Evolutionary conservation across 2,888 invertebrate genomes (phyloP).

Genomic region (Aphrophora alni): DNA sequence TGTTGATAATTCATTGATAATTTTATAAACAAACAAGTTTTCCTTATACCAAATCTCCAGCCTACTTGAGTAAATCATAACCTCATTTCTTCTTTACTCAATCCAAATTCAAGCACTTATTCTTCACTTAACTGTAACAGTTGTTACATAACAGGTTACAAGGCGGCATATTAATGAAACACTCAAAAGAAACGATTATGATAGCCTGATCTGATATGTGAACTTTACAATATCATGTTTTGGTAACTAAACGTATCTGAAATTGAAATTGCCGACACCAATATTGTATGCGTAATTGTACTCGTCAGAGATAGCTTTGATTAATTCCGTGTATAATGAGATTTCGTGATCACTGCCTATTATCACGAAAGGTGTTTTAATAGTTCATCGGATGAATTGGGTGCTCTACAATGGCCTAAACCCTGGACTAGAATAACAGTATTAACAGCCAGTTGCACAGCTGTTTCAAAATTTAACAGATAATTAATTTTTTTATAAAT

Average conservation of each 20-base stretch:
- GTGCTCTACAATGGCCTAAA: neutral
- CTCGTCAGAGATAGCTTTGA: neutral
- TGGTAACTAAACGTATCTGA: neutral
- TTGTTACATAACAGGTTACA: too few species aligned
- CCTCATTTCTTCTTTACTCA: too few species aligned
- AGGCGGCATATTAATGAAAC: too few species aligned
- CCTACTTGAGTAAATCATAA: too few species aligned
- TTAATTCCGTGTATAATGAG: neutral
- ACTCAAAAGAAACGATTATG: neutral
- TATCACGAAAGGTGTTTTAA: neutral
- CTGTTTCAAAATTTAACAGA: too few species aligned
- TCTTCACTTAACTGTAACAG: too few species aligned
- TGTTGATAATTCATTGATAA: too few species aligned
- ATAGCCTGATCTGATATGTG: neutral
- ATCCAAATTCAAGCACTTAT: too few species aligned
- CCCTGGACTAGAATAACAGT: neutral
- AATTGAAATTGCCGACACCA: neutral
- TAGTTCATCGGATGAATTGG: neutral
- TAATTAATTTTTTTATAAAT: too few species aligned
- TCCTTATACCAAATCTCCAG: too few species aligned
- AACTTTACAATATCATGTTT: neutral
- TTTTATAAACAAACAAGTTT: too few species aligned
- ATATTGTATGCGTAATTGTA: neutral
- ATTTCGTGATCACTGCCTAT: conserved; percentile 2
- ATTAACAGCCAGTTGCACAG: neutral